A percentile compares a stretch with the other conserved stretches of the same genome.
Evolutionary conservation across 1,140 invertebrate genomes (phyloP).

Genomic region (Megalopta genalis): DNA sequence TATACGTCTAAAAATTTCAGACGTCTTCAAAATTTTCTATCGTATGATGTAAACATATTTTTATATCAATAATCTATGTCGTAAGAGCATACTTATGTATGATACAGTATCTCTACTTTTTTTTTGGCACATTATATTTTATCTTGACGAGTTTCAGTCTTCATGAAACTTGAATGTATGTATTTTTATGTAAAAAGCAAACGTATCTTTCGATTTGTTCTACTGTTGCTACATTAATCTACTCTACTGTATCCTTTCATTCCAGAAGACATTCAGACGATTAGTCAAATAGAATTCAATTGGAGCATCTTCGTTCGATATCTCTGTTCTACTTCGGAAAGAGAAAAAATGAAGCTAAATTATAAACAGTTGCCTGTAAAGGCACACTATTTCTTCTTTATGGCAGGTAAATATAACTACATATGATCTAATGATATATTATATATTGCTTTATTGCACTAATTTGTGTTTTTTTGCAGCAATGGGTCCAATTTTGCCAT

Average conservation of each 20-base stretch:
- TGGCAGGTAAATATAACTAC: conserved; percentile 84
- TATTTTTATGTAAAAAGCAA: not conserved
- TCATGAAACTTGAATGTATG: not conserved
- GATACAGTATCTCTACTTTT: conserved; percentile 1
- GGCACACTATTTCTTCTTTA: conserved; percentile 90
- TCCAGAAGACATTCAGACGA: not conserved
- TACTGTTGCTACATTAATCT: not conserved
- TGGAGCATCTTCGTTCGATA: not conserved
- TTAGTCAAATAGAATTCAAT: not conserved
- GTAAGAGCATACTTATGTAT: not conserved
- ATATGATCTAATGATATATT: not conserved
- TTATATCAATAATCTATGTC: too few species aligned
- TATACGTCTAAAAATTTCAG: not conserved
- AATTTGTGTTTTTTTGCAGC: conserved; percentile 79
- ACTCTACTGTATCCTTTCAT: not conserved
- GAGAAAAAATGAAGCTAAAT: conserved; percentile 82
- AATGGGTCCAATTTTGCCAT: conserved; percentile 88
- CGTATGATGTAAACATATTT: too few species aligned
- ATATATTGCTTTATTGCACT: not conserved
- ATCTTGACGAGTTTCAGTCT: not conserved
- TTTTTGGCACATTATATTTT: not conserved
- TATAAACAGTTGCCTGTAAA: conserved; percentile 86
- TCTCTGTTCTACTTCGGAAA: not conserved
- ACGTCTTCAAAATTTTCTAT: not conserved
- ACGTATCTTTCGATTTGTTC: not conserved